Evolutionary conservation across 2,888 invertebrate species (phyloP).

Genomic region (Nineta flava): DNA sequence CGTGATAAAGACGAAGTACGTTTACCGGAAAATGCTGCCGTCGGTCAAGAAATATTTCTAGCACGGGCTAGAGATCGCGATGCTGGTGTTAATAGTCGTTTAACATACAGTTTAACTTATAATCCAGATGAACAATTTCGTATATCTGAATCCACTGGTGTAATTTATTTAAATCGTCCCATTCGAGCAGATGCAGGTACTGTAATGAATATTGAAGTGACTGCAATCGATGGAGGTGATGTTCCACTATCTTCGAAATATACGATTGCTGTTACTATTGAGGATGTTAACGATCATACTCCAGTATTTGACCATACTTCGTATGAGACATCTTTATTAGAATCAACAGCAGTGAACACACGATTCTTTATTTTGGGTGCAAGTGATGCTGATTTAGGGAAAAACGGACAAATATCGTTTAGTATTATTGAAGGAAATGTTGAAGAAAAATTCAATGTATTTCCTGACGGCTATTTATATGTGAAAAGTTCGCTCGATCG

Average conservation of each 20-base stretch:
- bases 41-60: constrained; percentile 83
- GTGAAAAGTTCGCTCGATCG: constrained; percentile 75
- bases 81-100: constrained; percentile 72
- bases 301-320: constrained; percentile 84
- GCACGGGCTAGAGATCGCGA: constrained; percentile 79
- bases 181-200: constrained; percentile 59
- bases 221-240: constrained; percentile 70
- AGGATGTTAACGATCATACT: constrained; percentile 90
- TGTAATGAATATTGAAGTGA: constrained; percentile 56
- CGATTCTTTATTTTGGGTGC: constrained; percentile 82
- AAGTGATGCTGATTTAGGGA: constrained; percentile 71
- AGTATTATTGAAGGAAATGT: constrained; percentile 73
- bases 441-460: constrained; percentile 79
- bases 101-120: constrained; percentile 65
- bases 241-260: constrained; percentile 61
- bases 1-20: constrained; percentile 63
- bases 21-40: constrained; percentile 78
- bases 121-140: constrained; percentile 70
- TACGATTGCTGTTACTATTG: constrained; percentile 51
- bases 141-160: constrained; percentile 74
- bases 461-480: constrained; percentile 86
- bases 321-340: constrained; percentile 81
- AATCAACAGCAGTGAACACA: constrained; percentile 81
- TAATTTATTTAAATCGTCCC: constrained; percentile 72
- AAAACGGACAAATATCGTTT: constrained; percentile 66